These are phyloP conservation scores for Hippocampus guttulatus DNA, from an alignment of 2,113 vertebrate species.

Conservation along the genomic window DNA sequence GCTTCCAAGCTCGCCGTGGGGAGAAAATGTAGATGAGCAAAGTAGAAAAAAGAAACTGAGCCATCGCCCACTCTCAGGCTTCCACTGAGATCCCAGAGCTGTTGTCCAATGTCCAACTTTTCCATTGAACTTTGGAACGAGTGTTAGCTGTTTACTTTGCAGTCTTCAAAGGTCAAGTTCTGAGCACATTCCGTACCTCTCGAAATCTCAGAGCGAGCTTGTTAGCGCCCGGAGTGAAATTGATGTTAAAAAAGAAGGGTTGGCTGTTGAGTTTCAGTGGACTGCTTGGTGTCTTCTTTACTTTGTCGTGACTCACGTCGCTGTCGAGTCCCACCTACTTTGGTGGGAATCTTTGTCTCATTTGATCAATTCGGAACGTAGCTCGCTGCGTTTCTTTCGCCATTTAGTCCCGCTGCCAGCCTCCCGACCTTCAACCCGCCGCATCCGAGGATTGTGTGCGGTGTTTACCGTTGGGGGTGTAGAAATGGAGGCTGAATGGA, in stretches of 20 bases:
- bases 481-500: conserved; percentile 42
- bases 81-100: conserved; percentile 39
- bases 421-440: conserved; percentile 21
- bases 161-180: conserved; percentile 26
- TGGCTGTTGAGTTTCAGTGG: not conserved
- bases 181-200: conserved; percentile 12
- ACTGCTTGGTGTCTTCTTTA: not conserved
- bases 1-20: conserved; percentile 53
- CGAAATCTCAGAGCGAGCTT: conserved; percentile 4
- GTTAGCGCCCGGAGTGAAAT: conserved; percentile 8
- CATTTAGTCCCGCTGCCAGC: not conserved
- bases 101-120: conserved; percentile 40
- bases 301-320: not conserved
- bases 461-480: conserved; percentile 45
- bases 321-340: not conserved
- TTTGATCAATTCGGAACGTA: not conserved
- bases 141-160: conserved; percentile 19
- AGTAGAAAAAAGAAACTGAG: conserved; percentile 59
- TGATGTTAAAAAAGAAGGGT: not conserved
- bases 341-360: not conserved
- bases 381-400: not conserved
- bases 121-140: conserved; percentile 28
- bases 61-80: conserved; percentile 55
- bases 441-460: conserved; percentile 30
- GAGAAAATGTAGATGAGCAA: conserved; percentile 55